Percentiles rank a stretch among this genome's conserved stretches.
phyloP scores from a whole-genome alignment of 2,888 invertebrate species.

The Schizaphis graminum region DNA sequence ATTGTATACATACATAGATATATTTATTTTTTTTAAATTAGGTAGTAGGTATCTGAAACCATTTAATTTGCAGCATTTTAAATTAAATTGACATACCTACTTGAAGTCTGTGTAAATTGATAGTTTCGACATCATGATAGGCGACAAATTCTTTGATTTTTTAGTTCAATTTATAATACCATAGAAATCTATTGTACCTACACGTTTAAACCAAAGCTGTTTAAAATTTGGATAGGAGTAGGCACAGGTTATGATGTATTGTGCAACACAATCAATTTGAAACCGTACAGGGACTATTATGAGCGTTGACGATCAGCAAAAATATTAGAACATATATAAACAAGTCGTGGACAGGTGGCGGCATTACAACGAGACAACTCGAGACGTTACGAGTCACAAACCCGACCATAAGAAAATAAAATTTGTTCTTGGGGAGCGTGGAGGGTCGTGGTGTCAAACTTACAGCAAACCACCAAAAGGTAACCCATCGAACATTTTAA shows the following conservation, averaged over 20 bases:
- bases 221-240: background rate
- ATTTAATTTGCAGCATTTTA: background rate
- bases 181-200: background rate
- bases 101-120: background rate
- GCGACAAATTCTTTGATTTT: background rate
- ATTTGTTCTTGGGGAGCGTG: background rate
- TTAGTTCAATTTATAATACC: background rate
- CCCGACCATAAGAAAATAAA: background rate
- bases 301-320: background rate
- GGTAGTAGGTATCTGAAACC: background rate
- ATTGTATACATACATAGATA: constrained; percentile 50
- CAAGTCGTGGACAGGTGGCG: background rate
- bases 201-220: background rate
- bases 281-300: background rate
- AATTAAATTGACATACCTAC: background rate
- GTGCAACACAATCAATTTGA: background rate
- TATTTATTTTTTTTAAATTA: background rate
- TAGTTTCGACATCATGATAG: background rate
- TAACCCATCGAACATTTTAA: background rate
- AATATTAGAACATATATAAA: background rate
- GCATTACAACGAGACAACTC: background rate
- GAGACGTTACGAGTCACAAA: background rate
- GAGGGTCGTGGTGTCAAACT: background rate
- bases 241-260: background rate
- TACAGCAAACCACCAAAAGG: background rate